Percentiles rank a stretch among this genome's conserved stretches.
Evolutionary conservation across 1,140 invertebrate genomes (phyloP).

Genomic region (Aphelenchoides besseyi): DNA sequence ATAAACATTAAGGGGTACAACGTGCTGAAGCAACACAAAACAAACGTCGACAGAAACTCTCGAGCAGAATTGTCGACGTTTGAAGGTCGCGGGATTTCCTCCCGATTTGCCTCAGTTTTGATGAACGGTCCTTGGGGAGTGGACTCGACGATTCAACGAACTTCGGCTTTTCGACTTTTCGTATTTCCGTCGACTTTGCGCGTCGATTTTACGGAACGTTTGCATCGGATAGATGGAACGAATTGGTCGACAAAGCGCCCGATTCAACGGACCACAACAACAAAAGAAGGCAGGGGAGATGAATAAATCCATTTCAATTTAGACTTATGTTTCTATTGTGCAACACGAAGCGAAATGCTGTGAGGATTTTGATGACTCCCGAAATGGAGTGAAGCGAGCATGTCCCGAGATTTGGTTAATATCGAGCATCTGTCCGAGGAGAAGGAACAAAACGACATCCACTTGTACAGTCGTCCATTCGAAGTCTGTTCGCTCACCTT

Average conservation of each 20-base stretch:
- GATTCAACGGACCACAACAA: neutral
- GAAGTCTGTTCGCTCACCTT: neutral
- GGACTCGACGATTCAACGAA: neutral
- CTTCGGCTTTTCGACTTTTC: neutral
- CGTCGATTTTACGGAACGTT: neutral
- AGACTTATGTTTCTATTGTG: slow-evolving; percentile 1
- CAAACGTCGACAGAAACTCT: too few species aligned
- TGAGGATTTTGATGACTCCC: neutral
- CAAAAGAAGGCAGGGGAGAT: neutral
- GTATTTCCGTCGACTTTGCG: too few species aligned
- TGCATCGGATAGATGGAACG: neutral
- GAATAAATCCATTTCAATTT: neutral
- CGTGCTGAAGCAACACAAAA: too few species aligned
- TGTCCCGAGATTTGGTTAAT: neutral
- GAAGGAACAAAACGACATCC: neutral
- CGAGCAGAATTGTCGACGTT: neutral
- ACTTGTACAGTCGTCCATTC: neutral
- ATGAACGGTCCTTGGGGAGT: neutral
- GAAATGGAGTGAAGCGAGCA: neutral
- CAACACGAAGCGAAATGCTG: too few species aligned
- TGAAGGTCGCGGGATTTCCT: neutral
- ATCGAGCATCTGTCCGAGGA: neutral
- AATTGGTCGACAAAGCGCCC: neutral
- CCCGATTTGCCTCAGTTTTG: neutral
- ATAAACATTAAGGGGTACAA: too few species aligned